Evolutionary conservation across 2,888 invertebrate genomes (phyloP).

Genomic region (Amphimallon solstitiale): DNA sequence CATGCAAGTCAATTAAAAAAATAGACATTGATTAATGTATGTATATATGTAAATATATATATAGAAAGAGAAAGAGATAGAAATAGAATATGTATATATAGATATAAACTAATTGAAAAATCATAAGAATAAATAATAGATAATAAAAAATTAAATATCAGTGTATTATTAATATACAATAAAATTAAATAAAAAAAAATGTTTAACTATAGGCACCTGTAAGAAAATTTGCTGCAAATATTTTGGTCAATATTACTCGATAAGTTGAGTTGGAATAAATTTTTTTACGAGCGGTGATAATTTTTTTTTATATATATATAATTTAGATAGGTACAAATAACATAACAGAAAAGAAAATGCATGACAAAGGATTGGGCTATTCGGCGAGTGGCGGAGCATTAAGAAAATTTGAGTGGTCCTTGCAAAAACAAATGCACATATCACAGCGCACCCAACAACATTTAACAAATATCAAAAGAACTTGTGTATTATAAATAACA

Average conservation of each 20-base stretch:
- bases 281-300: background rate
- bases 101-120: constrained; percentile 31
- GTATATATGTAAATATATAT: constrained; percentile 7
- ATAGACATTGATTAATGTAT: constrained; percentile 46
- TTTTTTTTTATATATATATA: too few relatives aligned
- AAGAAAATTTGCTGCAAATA: constrained; percentile 39
- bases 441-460: constrained; percentile 64
- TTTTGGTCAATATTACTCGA: background rate
- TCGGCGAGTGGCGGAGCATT: constrained; percentile 64
- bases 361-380: constrained; percentile 56
- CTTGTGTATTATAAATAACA: constrained; percentile 27
- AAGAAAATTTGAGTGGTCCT: constrained; percentile 85
- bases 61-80: constrained; percentile 17
- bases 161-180: constrained; percentile 40
- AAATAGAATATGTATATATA: constrained; percentile 38
- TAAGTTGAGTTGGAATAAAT: background rate
- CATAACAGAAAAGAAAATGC: constrained; percentile 48
- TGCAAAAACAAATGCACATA: constrained; percentile 70
- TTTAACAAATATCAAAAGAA: constrained; percentile 53
- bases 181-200: constrained; percentile 48
- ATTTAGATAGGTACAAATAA: constrained; percentile 48
- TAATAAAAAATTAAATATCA: constrained; percentile 46
- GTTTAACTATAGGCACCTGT: constrained; percentile 46
- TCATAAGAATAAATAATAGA: constrained; percentile 6
- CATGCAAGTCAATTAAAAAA: constrained; percentile 54